These are phyloP conservation scores for Myathropa florea DNA, from an alignment of 2,888 invertebrate species.

Conservation along the genomic window DNA sequence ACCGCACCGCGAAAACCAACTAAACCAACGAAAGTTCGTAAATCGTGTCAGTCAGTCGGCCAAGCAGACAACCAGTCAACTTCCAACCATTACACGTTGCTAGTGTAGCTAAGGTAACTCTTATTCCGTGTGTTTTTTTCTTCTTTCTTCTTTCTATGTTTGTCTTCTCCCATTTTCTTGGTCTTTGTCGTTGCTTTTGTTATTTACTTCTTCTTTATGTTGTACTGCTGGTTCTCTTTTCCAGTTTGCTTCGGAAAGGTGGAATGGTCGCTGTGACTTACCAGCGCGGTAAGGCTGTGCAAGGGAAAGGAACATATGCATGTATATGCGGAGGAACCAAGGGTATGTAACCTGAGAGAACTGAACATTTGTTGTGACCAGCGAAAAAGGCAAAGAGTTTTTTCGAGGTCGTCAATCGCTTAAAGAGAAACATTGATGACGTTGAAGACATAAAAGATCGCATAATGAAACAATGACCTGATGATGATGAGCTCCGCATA, in stretches of 20 bases:
- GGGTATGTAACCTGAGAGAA: conserved; percentile 27
- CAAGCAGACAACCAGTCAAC: conserved; percentile 39
- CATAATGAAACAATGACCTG: conserved; percentile 16
- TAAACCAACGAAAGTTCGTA: conserved; percentile 62
- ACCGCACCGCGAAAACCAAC: conserved; percentile 52
- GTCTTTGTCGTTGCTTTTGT: conserved; percentile 13
- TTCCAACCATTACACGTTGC: conserved; percentile 62
- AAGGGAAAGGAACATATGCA: conserved; percentile 10
- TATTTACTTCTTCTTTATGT: conserved; percentile 1
- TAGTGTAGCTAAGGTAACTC: conserved; percentile 61
- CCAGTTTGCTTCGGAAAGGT: conserved; percentile 25
- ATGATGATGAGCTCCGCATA: neutral
- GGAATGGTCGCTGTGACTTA: conserved; percentile 49
- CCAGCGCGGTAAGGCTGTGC: conserved; percentile 7
- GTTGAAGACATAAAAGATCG: neutral
- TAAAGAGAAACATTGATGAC: neutral
- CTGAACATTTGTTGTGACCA: neutral
- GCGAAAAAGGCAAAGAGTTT: neutral
- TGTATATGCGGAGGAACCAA: neutral
- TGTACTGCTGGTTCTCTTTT: conserved; percentile 49
- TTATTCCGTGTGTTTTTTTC: conserved; percentile 47
- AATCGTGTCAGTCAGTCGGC: conserved; percentile 65
- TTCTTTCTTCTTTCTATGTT: conserved; percentile 13
- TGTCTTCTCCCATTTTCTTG: conserved; percentile 46
- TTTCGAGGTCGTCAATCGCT: neutral